Percentiles rank a stretch among this genome's conserved stretches.
Evolutionary conservation across 2,888 invertebrate species (phyloP).

Genomic region (Bunonema sp.): DNA sequence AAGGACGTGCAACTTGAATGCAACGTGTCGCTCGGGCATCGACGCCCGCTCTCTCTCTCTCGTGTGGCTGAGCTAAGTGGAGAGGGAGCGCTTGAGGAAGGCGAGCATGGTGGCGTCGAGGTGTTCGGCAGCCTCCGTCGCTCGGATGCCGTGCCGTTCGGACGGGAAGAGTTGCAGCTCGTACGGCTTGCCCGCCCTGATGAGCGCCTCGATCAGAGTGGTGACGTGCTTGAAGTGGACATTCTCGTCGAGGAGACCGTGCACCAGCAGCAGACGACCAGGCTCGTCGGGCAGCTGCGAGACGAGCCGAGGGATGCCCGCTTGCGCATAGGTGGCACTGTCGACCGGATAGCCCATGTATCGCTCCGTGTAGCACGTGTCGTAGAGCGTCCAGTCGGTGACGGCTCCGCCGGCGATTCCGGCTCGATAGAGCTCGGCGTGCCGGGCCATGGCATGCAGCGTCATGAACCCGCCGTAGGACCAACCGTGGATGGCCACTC

Average conservation of each 20-base stretch:
- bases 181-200: slow-evolving; percentile 87
- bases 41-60: too few relatives aligned
- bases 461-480: slow-evolving; percentile 96
- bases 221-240: slow-evolving; percentile 94
- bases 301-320: slow-evolving; percentile 67
- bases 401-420: slow-evolving; percentile 90
- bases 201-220: slow-evolving; percentile 70
- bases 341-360: slow-evolving; percentile 29
- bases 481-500: slow-evolving; percentile 93
- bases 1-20: too few relatives aligned
- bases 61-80: too few relatives aligned
- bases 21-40: too few relatives aligned
- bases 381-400: slow-evolving; percentile 87
- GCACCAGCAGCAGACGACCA: slow-evolving; percentile 71
- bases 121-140: slow-evolving; percentile 68
- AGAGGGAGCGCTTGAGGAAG: too few relatives aligned
- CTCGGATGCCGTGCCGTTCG: slow-evolving; percentile 87
- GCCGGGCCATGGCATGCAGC: slow-evolving; percentile 76
- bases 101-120: slow-evolving; percentile 75
- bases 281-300: slow-evolving; percentile 76
- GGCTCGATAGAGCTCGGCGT: slow-evolving; percentile 58
- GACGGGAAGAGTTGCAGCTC: slow-evolving; percentile 83
- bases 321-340: slow-evolving; percentile 57
- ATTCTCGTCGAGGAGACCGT: slow-evolving; percentile 84
- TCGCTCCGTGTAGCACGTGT: slow-evolving; percentile 93